Percentiles rank a stretch among this genome's conserved stretches.
These are phyloP conservation scores for Aulostomus chinensis DNA, from an alignment of 2,797 vertebrate species.

Conservation along the genomic window DNA sequence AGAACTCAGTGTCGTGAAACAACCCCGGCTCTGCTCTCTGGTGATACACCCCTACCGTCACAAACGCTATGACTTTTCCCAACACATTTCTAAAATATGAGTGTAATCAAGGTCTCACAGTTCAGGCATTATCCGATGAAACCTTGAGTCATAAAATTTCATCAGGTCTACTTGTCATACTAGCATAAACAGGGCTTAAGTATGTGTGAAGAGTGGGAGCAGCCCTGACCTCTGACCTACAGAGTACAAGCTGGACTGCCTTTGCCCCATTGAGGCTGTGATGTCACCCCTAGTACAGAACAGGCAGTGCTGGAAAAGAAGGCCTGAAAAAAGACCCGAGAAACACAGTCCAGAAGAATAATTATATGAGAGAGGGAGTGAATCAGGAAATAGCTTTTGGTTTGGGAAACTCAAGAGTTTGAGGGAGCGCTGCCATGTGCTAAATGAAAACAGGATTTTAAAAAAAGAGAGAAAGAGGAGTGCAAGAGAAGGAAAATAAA, in stretches of 20 bases:
- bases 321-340: constrained; percentile 42
- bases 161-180: constrained; percentile 23
- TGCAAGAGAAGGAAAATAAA: constrained; percentile 29
- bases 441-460: constrained; percentile 79
- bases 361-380: constrained; percentile 81
- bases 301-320: constrained; percentile 55
- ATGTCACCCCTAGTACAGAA: constrained; percentile 72
- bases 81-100: no score
- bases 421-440: constrained; percentile 76
- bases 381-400: constrained; percentile 83
- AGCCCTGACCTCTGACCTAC: constrained; percentile 45
- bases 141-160: constrained; percentile 35
- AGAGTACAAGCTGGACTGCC: constrained; percentile 19
- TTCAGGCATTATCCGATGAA: not conserved
- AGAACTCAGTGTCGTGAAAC: constrained; percentile 33
- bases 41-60: not conserved
- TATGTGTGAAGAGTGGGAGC: constrained; percentile 36
- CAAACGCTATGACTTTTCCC: no score
- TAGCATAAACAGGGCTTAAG: not conserved
- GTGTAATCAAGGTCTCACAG: not conserved
- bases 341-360: constrained; percentile 73
- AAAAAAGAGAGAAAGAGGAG: constrained; percentile 32
- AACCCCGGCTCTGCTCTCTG: constrained; percentile 3
- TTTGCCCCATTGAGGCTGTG: constrained; percentile 62
- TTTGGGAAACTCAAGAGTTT: constrained; percentile 77